Evolutionary conservation across 2,797 vertebrate genomes (phyloP).

Genomic region (Xenops minutus): DNA sequence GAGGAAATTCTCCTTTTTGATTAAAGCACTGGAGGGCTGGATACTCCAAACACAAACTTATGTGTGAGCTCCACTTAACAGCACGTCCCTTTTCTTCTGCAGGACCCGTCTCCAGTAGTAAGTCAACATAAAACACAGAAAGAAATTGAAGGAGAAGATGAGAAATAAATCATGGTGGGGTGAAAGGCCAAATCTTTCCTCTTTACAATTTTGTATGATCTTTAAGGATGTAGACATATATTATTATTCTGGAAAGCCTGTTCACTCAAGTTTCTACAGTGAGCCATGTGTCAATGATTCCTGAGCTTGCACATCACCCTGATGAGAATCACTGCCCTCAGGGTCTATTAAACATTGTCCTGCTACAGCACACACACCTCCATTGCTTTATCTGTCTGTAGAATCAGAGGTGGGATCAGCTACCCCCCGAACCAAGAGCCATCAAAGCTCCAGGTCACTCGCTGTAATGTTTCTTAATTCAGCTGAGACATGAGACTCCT

Average conservation of each 20-base stretch:
- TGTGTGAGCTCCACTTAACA: neutral
- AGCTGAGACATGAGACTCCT: neutral
- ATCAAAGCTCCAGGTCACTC: neutral
- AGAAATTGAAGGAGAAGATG: neutral
- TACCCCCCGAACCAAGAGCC: neutral
- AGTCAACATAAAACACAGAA: neutral
- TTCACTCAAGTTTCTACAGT: neutral
- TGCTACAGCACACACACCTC: neutral
- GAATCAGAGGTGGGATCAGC: neutral
- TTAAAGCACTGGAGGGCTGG: neutral
- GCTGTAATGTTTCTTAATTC: neutral
- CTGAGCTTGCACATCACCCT: neutral
- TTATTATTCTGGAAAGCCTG: neutral
- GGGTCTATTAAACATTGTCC: neutral
- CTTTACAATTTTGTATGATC: neutral
- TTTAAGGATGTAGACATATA: neutral
- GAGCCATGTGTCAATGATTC: neutral
- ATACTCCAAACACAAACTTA: neutral
- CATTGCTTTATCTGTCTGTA: neutral
- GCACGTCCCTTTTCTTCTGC: neutral
- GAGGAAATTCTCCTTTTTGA: slow-evolving; percentile 5
- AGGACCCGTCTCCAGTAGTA: neutral
- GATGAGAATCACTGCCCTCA: neutral
- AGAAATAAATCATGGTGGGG: rapidly evolving
- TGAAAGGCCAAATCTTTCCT: neutral